Evolutionary conservation across 2,888 invertebrate genomes (phyloP), one percentile per base, ranked within the genome.

Genomic region (Coenonympha arcania): DNA sequence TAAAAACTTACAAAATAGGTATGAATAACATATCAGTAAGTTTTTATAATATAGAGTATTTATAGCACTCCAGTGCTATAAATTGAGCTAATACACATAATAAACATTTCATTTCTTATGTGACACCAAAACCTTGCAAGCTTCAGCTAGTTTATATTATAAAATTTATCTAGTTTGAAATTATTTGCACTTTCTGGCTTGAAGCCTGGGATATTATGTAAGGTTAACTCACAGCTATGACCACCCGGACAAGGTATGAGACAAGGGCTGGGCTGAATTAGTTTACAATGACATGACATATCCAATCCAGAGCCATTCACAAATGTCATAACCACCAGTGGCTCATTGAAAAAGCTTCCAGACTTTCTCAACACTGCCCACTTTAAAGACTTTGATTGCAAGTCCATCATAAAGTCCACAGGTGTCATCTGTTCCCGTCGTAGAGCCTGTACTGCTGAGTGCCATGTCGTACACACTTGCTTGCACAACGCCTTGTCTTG

Each of bases 401-500:
- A 54, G 45, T 75, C 72, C 18, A 79, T 55, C 1, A 72, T 70
- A 70, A 82, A 85, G 49, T 86, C 85, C 22, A 67, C 63, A 1
- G 82, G 75, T 9, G 56, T 41, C 19, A 78, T 19, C 36, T 80
- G 76, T 48, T 85, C 82, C 40, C 68, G 74, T 19, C 66, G 66
- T 39, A 86, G 51, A n/a, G n/a, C 63, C 6, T 67, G 65, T 1
- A 83, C 69, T 18, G 73, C 79, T 16, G 78, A 77, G n/a, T 64
- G 60, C 87, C 87, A 87, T 37, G 79, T 74, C 15, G 66, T 65
- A 52, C 79, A 80, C 4, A 87, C 87, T 63, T 67, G 65, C 55
- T 76, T 76, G 49, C 79, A 78, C 6, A 81, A 46, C 45, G 76
- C 55, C 58, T 83, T 81, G 2, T 87, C 84, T 56, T 80, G 86